Percentiles rank a stretch among this genome's conserved stretches.
phyloP scores from a whole-genome alignment of 2,888 invertebrate genomes.

The Julus scanicus region DNA sequence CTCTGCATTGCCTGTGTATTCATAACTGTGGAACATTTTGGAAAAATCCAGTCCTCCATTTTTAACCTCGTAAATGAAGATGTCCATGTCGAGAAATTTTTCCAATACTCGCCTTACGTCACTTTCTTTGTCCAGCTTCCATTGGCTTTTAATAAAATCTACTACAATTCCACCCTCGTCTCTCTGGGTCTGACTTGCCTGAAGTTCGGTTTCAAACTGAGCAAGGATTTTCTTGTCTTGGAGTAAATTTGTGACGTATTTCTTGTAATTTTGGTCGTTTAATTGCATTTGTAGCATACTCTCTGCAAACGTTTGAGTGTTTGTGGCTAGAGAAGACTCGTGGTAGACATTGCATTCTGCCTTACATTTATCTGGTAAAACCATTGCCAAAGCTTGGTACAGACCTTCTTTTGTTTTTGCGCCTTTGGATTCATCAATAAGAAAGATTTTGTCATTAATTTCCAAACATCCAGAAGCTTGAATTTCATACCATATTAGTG shows the following conservation, averaged over 20 bases:
- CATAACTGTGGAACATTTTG: background rate
- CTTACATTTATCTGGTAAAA: background rate
- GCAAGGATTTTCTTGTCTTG: slow-evolving; percentile 12
- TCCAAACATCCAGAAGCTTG: background rate
- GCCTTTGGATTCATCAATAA: background rate
- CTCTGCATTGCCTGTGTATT: background rate
- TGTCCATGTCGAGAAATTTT: background rate
- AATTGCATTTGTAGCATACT: background rate
- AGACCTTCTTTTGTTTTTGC: background rate
- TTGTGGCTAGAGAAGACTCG: background rate
- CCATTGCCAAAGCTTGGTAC: background rate
- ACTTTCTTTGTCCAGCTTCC: background rate
- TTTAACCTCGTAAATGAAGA: background rate
- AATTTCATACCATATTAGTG: slow-evolving; percentile 62
- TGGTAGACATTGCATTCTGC: background rate
- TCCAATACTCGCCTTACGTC: background rate
- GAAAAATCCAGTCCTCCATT: background rate
- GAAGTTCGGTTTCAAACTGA: background rate
- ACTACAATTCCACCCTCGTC: background rate
- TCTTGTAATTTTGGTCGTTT: background rate
- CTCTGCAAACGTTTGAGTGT: background rate
- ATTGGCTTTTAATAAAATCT: background rate
- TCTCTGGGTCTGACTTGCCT: background rate
- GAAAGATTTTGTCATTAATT: background rate
- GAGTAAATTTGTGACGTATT: background rate